Base-by-base conservation (phyloP, 2,113 vertebrate species). In the Ptilonorhynchus violaceus region DNA sequence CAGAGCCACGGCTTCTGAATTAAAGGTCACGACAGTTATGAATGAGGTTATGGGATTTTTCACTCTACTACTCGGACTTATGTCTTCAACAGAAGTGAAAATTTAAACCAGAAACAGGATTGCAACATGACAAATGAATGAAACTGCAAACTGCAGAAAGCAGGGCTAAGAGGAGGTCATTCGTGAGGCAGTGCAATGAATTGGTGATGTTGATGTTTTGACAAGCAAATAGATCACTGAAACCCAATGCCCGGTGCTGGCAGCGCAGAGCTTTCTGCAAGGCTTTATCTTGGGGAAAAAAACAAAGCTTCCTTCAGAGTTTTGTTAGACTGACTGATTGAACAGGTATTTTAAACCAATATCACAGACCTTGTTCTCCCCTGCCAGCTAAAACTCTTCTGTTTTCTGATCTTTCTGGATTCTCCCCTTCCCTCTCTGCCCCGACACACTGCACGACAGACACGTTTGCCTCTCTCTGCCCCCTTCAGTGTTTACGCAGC, bases 91-190 rank as follows among this genome's bases (percentile, higher is more conserved):
- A 96, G 86, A 91, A 96, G 93, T 87, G 84, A 86, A 96, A 95
- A 96, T 96, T 92, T 93, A 96, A 95, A 93, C 73, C 83, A 93
- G 95, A 95, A 96, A 87, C 93, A 82, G 91, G 91, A 91, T 60
- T 95, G 94, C 76, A 92, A 92, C 79, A 91, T 96, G 96, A 97
- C 73, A 95, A 96, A 97, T 95, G 93, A 96, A 93, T 67, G 60
- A 68, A 91, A 81, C 76, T 55, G 79, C 63, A 84, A 85, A 63
- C 79, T 78, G 85, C 82, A 92, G 92, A 77, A 85, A 94, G 76
- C 79, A 75, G 76, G 90, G 92, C 88, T 93, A 84, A 95, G 62
- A 88, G 85, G 85, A 95, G 95, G 96, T 96, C 82, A 90, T 15
- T 90, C 10, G 22, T 67, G 72, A 93, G 88, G 93, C 85, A 72